Conservation (phyloP, 2,113 vertebrate species). For the Oncorhynchus kisutch region DNA sequence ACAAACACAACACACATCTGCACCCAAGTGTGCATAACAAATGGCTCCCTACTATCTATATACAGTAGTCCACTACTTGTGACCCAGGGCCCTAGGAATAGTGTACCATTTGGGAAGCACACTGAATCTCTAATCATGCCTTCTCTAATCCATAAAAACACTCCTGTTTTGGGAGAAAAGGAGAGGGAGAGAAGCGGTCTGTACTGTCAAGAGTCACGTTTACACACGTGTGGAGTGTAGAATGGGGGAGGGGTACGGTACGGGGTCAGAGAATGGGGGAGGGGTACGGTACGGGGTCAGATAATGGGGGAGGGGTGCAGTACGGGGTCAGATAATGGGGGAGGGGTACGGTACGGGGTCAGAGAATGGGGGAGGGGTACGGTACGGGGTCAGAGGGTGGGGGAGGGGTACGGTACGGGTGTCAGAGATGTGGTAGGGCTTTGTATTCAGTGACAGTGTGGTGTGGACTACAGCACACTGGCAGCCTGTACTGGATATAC, state of each 20-base stretch:
- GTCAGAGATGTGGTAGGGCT: no score
- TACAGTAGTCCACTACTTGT: no score
- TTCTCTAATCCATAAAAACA: neutral
- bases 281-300: no score
- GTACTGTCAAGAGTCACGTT: neutral
- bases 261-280: no score
- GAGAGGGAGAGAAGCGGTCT: neutral
- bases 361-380: neutral
- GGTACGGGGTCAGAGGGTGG: neutral
- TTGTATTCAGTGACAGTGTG: no score
- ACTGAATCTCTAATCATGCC: neutral
- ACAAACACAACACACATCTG: neutral
- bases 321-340: no score
- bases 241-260: neutral
- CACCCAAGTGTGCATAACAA: neutral
- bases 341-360: no score
- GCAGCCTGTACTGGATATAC: neutral
- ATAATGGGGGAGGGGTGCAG: neutral
- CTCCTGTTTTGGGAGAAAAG: neutral
- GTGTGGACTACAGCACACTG: neutral
- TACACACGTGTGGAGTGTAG: neutral
- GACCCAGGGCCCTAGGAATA: no score
- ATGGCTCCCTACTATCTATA: no score
- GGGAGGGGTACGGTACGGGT: no score
- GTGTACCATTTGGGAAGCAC: no score